Conservation (phyloP, 2,888 invertebrate species). For the Pammene fasciana region DNA sequence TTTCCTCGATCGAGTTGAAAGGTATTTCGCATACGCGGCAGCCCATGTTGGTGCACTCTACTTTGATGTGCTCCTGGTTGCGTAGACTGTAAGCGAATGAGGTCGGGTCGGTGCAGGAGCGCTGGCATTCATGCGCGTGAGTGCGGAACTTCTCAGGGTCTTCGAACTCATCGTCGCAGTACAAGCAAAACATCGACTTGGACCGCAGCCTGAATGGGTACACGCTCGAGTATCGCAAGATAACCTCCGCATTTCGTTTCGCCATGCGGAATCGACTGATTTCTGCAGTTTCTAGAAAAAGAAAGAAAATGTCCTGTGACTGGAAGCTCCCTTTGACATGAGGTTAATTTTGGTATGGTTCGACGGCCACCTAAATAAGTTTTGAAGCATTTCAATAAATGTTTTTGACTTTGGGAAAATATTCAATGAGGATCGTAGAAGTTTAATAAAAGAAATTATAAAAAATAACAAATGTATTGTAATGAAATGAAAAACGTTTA, state of each 20-base stretch:
- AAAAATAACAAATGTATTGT: constrained; percentile 14
- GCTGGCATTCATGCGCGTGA: constrained; percentile 63
- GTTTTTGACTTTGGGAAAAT: neutral
- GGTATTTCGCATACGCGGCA: constrained; percentile 62
- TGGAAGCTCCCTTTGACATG: constrained; percentile 44
- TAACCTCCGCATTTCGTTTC: constrained; percentile 71
- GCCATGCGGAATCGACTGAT: constrained; percentile 55
- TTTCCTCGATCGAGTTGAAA: constrained; percentile 56
- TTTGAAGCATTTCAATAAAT: neutral
- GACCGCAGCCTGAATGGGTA: constrained; percentile 73
- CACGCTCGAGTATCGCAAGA: constrained; percentile 70
- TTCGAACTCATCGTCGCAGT: constrained; percentile 68
- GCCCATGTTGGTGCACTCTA: constrained; percentile 64
- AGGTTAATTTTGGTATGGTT: neutral
- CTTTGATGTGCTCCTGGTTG: constrained; percentile 67
- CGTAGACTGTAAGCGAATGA: constrained; percentile 67
- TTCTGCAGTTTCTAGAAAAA: constrained; percentile 72
- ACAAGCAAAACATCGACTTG: constrained; percentile 68
- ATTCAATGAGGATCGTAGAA: neutral
- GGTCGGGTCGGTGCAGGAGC: constrained; percentile 60
- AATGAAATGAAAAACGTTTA: too few species aligned
- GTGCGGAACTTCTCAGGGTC: constrained; percentile 63
- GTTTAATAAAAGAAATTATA: constrained; percentile 6
- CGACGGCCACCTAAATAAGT: neutral
- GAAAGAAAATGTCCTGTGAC: constrained; percentile 60